These are phyloP conservation scores for Neosilurus mollespiculum DNA, from an alignment of 2,797 vertebrate genomes.

Conservation along the genomic window DNA sequence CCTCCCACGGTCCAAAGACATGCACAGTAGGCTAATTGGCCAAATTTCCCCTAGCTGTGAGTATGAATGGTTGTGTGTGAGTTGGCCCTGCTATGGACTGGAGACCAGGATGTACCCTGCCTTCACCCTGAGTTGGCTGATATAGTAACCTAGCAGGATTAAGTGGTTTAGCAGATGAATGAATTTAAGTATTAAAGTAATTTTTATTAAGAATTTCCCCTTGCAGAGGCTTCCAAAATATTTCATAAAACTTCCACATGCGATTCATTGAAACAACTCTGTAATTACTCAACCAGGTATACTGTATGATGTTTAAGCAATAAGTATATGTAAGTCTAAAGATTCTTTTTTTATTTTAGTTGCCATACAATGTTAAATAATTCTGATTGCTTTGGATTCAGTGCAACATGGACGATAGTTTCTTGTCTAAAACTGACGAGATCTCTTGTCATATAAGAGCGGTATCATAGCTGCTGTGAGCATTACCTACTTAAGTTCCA, in stretches of 20 bases:
- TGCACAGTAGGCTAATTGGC: too few species aligned
- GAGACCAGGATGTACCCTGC: too few species aligned
- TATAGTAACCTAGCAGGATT: too few species aligned
- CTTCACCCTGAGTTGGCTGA: too few species aligned
- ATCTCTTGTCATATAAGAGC: constrained; percentile 1
- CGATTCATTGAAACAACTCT: neutral
- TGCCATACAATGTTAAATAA: neutral
- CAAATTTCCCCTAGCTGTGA: too few species aligned
- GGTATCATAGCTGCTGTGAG: constrained; percentile 30
- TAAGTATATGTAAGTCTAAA: neutral
- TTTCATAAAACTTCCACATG: neutral
- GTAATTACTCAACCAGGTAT: neutral
- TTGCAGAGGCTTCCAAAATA: neutral
- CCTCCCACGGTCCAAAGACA: too few species aligned
- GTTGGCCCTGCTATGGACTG: too few species aligned
- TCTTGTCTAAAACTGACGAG: neutral
- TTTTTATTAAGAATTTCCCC: neutral
- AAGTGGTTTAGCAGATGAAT: too few species aligned
- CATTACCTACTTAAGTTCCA: constrained; percentile 53
- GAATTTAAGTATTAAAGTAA: neutral
- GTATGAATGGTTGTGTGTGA: too few species aligned
- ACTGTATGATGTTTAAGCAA: neutral
- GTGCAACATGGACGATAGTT: neutral
- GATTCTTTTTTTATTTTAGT: neutral
- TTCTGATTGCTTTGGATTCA: neutral